These are phyloP conservation scores for Rostratula benghalensis DNA, from an alignment of 2,113 vertebrate species.

Conservation along the genomic window DNA sequence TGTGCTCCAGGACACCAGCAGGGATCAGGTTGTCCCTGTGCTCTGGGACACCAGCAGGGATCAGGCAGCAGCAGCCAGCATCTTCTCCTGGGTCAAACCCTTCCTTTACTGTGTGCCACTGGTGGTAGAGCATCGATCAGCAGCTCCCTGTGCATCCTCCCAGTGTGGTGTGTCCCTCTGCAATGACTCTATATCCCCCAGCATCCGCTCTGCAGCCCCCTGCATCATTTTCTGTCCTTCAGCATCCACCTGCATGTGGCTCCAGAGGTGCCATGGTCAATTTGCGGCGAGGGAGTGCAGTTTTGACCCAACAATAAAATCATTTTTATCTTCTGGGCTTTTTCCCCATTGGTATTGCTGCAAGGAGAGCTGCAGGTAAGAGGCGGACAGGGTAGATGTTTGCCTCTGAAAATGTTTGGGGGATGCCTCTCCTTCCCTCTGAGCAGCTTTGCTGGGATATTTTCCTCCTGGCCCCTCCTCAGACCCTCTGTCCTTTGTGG, in stretches of 20 bases:
- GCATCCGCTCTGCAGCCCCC: neutral
- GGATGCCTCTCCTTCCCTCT: neutral
- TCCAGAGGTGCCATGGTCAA: accelerated
- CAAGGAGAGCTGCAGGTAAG: neutral
- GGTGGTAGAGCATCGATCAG: neutral
- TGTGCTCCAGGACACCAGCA: neutral
- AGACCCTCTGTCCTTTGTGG: no score
- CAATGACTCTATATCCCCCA: neutral
- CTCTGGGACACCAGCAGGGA: neutral
- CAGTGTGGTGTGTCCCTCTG: neutral
- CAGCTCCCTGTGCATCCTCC: accelerated
- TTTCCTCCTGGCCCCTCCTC: neutral
- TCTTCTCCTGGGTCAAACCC: neutral
- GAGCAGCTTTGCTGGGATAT: neutral
- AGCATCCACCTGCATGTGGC: neutral
- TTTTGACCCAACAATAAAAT: neutral
- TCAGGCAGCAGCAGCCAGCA: neutral
- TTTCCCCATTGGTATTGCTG: neutral
- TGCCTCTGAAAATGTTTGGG: neutral
- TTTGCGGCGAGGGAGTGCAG: neutral
- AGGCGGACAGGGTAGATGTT: neutral
- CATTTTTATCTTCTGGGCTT: neutral
- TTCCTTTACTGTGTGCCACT: neutral
- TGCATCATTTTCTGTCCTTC: neutral
- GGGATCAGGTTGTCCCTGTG: neutral